Evolutionary conservation across 2,888 invertebrate genomes (phyloP), one percentile per base, ranked within the genome.

Genomic region (Microplitis manilae): DNA sequence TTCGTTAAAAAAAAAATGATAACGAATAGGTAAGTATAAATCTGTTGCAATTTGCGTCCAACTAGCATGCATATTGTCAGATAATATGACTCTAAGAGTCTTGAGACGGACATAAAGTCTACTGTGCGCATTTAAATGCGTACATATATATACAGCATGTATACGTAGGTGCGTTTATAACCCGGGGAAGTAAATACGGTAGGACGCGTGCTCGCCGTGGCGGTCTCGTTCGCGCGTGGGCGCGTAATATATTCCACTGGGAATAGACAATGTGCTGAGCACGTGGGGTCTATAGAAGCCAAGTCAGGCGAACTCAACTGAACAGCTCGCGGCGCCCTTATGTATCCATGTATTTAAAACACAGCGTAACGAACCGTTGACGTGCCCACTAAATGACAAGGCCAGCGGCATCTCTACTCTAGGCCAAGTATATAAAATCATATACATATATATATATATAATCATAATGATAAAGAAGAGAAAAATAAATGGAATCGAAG

Each of bases 321-420:
- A 84, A 40, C 70, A 68, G 39, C 68, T 75, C 20, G 65, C 71
- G 50, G 65, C 72, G 65, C 68, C 84, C 83, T 86, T 82, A 87
- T 88, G 4, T 50, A 8, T 50, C 50, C 13, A 50, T 13, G 13
- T 50, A 50, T 50, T 50, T 50, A 50, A 50, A 50, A 50, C 13
- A 50, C 50, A 13, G 9, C 50, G 50, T 50, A 88, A 88, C 88
- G 88, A 88, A 88, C 87, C 88, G 88, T 87, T 87, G 88, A 88
- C 87, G 88, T 87, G 88, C 82, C 86, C 84, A 88, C 87, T 87
- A 88, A 88, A 88, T 86, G 87, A 87, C 86, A 82, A 83, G 84
- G 84, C 73, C 68, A 73, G 75, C 77, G 70, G 77, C 79, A 50
- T 76, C 74, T 60, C 73, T 67, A 67, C 41, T 38, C 50, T 59